phyloP scores from a whole-genome alignment of 2,888 invertebrate species.

The Dasysyrphus albostriatus region DNA sequence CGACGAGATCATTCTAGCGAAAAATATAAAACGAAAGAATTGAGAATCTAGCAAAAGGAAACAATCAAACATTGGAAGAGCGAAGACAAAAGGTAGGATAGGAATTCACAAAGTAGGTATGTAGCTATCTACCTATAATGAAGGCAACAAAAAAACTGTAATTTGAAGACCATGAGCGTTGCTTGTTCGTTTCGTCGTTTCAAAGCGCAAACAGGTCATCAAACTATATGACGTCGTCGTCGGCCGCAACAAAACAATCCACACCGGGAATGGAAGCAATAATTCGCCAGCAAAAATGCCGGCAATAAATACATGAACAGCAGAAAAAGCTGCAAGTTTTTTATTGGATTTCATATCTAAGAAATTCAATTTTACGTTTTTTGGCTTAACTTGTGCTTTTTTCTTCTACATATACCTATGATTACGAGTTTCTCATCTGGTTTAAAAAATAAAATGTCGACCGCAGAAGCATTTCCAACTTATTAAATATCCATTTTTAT shows the following conservation, averaged over 20 bases:
- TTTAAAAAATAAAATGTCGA: background rate
- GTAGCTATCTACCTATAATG: slow-evolving; percentile 1
- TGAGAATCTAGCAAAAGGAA: slow-evolving; percentile 44
- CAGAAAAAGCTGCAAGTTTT: background rate
- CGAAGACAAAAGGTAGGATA: slow-evolving; percentile 20
- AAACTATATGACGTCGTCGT: slow-evolving; percentile 58
- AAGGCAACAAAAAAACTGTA: slow-evolving; percentile 47
- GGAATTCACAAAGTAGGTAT: slow-evolving; percentile 28
- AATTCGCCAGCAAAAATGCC: slow-evolving; percentile 61
- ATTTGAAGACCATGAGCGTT: slow-evolving; percentile 62
- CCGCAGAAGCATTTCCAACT: background rate
- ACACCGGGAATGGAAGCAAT: slow-evolving; percentile 39
- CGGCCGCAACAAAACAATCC: slow-evolving; percentile 29
- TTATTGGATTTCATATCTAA: background rate
- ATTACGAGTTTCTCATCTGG: background rate
- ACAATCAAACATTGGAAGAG: slow-evolving; percentile 15
- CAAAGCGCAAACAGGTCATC: slow-evolving; percentile 65
- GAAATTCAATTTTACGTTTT: background rate
- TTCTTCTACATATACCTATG: background rate
- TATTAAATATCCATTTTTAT: slow-evolving; percentile 1
- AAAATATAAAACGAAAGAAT: slow-evolving; percentile 3
- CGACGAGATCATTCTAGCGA: background rate
- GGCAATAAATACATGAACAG: slow-evolving; percentile 46
- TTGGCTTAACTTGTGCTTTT: background rate
- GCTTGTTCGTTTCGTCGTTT: slow-evolving; percentile 16